A percentile compares a stretch with the other conserved stretches of the same genome.
Evolutionary conservation across 2,113 vertebrate genomes (phyloP).

Genomic region (Tyto alba): DNA sequence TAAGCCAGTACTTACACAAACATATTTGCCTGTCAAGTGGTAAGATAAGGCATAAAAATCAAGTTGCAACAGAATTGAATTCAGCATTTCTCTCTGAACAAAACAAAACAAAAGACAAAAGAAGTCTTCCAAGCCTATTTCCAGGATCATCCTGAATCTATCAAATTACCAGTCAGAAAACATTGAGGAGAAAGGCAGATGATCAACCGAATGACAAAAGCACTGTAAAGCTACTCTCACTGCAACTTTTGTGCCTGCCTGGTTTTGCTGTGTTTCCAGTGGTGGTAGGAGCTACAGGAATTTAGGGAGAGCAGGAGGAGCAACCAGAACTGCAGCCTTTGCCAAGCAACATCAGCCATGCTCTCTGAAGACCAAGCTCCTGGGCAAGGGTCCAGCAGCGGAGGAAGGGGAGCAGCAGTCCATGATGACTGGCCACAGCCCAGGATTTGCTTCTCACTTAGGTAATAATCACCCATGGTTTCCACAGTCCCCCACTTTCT

Average conservation of each 20-base stretch:
- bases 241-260: neutral
- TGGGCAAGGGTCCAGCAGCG: neutral
- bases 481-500: neutral
- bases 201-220: neutral
- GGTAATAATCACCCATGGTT: neutral
- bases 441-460: neutral
- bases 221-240: neutral
- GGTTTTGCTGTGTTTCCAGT: neutral
- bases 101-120: neutral
- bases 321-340: neutral
- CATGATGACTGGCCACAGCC: neutral
- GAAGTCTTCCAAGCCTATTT: neutral
- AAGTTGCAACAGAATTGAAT: slow-evolving; percentile 27
- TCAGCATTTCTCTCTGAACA: slow-evolving; percentile 31
- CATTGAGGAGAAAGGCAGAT: neutral
- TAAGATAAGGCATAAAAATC: slow-evolving; percentile 24
- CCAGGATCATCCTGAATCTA: neutral
- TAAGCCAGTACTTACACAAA: slow-evolving; percentile 46
- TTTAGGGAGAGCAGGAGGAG: neutral
- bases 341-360: neutral
- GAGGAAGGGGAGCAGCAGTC: neutral
- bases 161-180: neutral
- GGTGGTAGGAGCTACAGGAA: neutral
- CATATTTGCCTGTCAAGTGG: slow-evolving; percentile 43
- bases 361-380: rapidly evolving